These are phyloP conservation scores for Irena cyanogastra DNA, from an alignment of 2,113 vertebrate species.

Conservation along the genomic window DNA sequence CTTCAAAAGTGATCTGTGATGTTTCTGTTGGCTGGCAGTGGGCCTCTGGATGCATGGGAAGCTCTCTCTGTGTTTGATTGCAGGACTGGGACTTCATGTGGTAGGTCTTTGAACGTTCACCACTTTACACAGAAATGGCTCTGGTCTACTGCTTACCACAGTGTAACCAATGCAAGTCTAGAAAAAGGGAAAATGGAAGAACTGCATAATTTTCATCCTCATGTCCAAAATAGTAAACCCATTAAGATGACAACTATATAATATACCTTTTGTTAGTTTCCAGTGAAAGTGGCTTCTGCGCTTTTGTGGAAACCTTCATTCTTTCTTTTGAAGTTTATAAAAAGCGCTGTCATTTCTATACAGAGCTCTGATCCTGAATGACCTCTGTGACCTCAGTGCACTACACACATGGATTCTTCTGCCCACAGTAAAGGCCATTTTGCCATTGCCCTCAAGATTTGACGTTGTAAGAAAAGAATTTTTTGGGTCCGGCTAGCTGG, in stretches of 20 bases:
- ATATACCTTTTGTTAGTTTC: neutral
- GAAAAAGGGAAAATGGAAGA: conserved; percentile 5
- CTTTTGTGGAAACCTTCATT: conserved; percentile 22
- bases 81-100: conserved; percentile 9
- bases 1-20: neutral
- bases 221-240: neutral
- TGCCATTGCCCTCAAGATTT: neutral
- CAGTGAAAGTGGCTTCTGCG: neutral
- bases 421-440: neutral
- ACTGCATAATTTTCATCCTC: neutral
- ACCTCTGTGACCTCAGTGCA: neutral
- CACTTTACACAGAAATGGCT: conserved; percentile 6
- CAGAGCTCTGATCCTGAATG: neutral
- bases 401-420: neutral
- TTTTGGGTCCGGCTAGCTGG: neutral
- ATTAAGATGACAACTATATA: neutral
- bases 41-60: neutral
- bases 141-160: neutral
- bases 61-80: neutral
- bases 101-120: conserved; percentile 43
- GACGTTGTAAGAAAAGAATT: neutral
- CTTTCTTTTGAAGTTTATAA: conserved; percentile 37
- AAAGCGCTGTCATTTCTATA: neutral
- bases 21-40: conserved; percentile 4
- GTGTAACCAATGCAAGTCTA: neutral